phyloP scores from a whole-genome alignment of 1,140 invertebrate genomes.

The Drosophila athabasca region DNA sequence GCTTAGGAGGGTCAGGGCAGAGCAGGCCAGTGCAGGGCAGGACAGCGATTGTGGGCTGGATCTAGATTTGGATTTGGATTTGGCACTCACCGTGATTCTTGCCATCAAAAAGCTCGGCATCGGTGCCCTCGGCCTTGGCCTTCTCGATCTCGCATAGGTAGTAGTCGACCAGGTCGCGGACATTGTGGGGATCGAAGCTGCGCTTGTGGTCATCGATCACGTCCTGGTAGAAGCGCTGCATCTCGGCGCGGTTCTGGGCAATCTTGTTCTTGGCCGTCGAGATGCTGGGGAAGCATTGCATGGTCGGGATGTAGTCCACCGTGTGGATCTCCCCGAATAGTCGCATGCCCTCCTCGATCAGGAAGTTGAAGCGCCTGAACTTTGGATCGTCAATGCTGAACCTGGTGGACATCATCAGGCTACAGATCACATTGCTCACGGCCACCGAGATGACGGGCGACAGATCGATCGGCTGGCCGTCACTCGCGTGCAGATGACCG shows the following conservation, averaged over 20 bases:
- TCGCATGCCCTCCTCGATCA: conserved; percentile 95
- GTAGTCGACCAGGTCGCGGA: conserved; percentile 93
- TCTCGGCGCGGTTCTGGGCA: conserved; percentile 91
- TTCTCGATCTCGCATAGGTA: conserved; percentile 94
- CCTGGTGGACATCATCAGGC: conserved; percentile 93
- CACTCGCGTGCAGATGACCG: conserved; percentile 85
- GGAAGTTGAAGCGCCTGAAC: conserved; percentile 91
- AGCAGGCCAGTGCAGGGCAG: not conserved
- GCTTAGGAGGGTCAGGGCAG: not conserved
- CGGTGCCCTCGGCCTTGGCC: conserved; percentile 89
- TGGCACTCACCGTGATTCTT: conserved; percentile 84
- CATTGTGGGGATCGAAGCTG: conserved; percentile 89
- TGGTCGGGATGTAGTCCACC: conserved; percentile 86
- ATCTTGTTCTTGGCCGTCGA: conserved; percentile 90
- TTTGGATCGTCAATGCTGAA: conserved; percentile 90
- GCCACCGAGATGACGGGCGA: conserved; percentile 90
- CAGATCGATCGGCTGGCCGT: conserved; percentile 88
- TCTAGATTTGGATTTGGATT: not conserved
- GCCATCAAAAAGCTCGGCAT: conserved; percentile 90
- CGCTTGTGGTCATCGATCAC: conserved; percentile 91
- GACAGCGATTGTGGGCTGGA: too few species aligned
- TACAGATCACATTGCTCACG: conserved; percentile 96
- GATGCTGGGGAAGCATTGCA: conserved; percentile 90
- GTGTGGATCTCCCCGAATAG: conserved; percentile 92
- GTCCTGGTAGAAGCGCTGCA: conserved; percentile 92